Percentiles rank a stretch among this genome's conserved stretches.
Conservation (phyloP, 2,888 invertebrate genomes). For the Drosophila algonquin region DNA sequence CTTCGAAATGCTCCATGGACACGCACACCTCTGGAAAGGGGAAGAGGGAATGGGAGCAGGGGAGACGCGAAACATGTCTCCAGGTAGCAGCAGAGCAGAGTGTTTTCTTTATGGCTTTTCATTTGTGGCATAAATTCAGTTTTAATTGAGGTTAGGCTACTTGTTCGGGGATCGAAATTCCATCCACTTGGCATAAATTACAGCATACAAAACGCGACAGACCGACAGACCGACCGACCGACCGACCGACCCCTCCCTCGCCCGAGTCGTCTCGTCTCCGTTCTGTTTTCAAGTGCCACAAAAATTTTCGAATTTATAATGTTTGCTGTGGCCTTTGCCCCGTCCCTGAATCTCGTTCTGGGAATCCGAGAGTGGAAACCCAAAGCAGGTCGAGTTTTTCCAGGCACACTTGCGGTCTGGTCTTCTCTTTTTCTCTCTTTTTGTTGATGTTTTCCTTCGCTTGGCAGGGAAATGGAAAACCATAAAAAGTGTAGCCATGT, state of each 20-base stretch:
- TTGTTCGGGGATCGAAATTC: slow-evolving; percentile 39
- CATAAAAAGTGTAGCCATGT: slow-evolving; percentile 56
- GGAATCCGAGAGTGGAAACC: slow-evolving; percentile 28
- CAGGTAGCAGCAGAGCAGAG: slow-evolving; percentile 31
- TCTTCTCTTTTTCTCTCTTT: slow-evolving; percentile 40
- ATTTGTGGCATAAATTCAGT: slow-evolving; percentile 48
- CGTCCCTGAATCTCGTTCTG: slow-evolving; percentile 28
- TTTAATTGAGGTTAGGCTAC: slow-evolving; percentile 53
- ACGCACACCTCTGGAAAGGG: slow-evolving; percentile 53
- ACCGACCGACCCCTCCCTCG: background rate
- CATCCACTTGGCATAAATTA: slow-evolving; percentile 60
- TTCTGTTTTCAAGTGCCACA: slow-evolving; percentile 52
- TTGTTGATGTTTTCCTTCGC: slow-evolving; percentile 17
- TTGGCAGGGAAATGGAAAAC: slow-evolving; percentile 38
- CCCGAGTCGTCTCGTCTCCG: background rate
- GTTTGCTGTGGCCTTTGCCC: slow-evolving; percentile 49
- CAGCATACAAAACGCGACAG: slow-evolving; percentile 14
- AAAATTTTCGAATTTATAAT: slow-evolving; percentile 47
- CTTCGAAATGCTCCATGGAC: slow-evolving; percentile 49
- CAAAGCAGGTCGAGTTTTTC: slow-evolving; percentile 44
- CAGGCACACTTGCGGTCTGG: slow-evolving; percentile 62
- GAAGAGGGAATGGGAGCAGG: slow-evolving; percentile 5
- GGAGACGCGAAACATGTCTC: slow-evolving; percentile 11
- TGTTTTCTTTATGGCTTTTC: slow-evolving; percentile 35
- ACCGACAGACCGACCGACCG: background rate